Base-by-base conservation (phyloP, 2,888 invertebrate species). In the Meta bourneti region DNA sequence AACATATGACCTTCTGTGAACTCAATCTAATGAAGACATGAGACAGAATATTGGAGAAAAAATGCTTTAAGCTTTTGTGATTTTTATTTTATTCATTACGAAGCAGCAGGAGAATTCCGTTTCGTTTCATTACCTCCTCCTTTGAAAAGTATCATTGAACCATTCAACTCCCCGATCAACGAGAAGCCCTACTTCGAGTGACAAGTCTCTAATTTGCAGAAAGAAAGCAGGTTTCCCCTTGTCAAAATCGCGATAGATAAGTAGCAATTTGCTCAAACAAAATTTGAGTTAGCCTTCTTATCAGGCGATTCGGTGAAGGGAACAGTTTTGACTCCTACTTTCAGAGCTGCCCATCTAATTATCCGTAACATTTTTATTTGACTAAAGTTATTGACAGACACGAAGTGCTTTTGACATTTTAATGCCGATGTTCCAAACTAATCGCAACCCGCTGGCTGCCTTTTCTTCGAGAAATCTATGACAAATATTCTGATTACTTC, bases 261-360 rank as follows among this genome's bases (percentile, higher is more conserved):
- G 79, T 84, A 84, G 48, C 74, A 90, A 90, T 90, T 90, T 90
- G 51, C 74, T 70, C 48, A 20, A 70, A 70, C 49, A 84, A 49
- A 70, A 79, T 90, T 70, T 90, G 84, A 84, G 61, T n/a, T 61
- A 54, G 61, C 19, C 20, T 82, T 89, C 77, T 84, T 71, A 13
- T 49, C 8, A 49, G 19, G 16, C 51, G 79, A 84, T 82, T 72
- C 84, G 79, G n/a, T 79, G 70, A 79, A 48, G 54, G 61, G 84
- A 74, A 84, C 72, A 74, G 84, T 90, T 84, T 84, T 71, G 79
- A 90, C 61, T 84, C 19, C 78, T 34, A 78, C 54, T 84, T 78
- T 79, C 84, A 79, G 90, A 84, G 84, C 90, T 19, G 83, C 90
- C 90, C 90, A 90, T 84, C 90, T 90, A 90, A 90, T 90, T 90